Evolutionary conservation across 2,888 invertebrate species (phyloP).

Genomic region (Rhodophaea formosa): DNA sequence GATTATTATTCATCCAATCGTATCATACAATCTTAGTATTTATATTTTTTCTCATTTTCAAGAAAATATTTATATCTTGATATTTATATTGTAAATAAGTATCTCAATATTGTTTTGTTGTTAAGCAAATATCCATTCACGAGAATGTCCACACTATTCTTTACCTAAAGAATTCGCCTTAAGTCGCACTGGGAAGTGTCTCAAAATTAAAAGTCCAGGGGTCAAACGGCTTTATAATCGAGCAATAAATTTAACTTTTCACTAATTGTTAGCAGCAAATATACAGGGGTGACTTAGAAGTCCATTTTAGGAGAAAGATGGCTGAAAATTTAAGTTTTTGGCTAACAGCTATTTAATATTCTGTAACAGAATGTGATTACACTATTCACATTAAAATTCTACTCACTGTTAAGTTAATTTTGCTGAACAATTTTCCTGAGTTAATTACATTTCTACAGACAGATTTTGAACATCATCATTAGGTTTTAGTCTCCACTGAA

Average conservation of each 20-base stretch:
- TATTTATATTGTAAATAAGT: too few relatives aligned
- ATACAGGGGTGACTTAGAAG: background rate
- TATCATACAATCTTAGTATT: too few relatives aligned
- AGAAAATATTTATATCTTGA: too few relatives aligned
- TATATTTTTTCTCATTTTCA: too few relatives aligned
- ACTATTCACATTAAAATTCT: background rate
- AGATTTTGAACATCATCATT: too few relatives aligned
- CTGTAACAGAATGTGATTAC: background rate
- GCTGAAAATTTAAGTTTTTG: background rate
- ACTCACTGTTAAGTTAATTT: too few relatives aligned
- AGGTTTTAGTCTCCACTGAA: too few relatives aligned
- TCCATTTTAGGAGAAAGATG: background rate
- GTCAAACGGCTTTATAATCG: conserved; percentile 57
- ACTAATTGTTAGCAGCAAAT: conserved; percentile 42
- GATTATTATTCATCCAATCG: too few relatives aligned
- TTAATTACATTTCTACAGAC: too few relatives aligned
- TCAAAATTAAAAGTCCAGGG: conserved; percentile 42
- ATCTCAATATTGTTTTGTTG: too few relatives aligned
- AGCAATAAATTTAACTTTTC: conserved; percentile 55
- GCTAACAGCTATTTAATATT: background rate
- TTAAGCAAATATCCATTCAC: too few relatives aligned
- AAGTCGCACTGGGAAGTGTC: conserved; percentile 18
- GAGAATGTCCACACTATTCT: conserved; percentile 27
- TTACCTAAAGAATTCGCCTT: conserved; percentile 10
- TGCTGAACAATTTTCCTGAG: too few relatives aligned